phyloP scores from a whole-genome alignment of 2,888 invertebrate species.

The Lochmaea crataegi region DNA sequence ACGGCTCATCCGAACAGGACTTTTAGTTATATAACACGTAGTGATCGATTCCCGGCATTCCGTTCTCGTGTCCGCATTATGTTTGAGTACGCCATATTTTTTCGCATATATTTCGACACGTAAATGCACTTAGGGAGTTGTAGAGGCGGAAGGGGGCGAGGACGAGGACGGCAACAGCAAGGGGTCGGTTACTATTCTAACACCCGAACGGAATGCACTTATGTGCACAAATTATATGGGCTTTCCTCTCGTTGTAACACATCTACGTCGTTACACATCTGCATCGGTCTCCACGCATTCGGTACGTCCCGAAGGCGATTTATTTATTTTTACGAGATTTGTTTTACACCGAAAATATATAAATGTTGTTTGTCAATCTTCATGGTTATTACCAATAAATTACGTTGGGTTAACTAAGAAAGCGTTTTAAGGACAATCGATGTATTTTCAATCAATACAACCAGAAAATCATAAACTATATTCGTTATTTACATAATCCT shows the following conservation, averaged over 20 bases:
- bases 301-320: conserved; percentile 15
- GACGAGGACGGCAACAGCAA: conserved; percentile 55
- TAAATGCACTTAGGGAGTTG: conserved; percentile 66
- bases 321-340: not conserved
- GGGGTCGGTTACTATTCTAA: conserved; percentile 41
- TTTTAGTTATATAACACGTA: conserved; percentile 43
- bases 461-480: not conserved
- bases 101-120: conserved; percentile 64
- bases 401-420: no score
- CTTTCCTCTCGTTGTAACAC: conserved; percentile 18
- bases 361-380: no score
- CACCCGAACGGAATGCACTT: conserved; percentile 65
- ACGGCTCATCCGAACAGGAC: conserved; percentile 45
- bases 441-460: no score
- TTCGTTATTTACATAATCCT: not conserved
- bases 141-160: conserved; percentile 1
- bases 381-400: no score
- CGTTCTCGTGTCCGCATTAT: conserved; percentile 61
- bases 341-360: not conserved
- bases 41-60: conserved; percentile 62
- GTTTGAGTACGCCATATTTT: conserved; percentile 63
- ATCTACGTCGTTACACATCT: conserved; percentile 38
- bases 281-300: conserved; percentile 53
- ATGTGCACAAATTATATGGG: conserved; percentile 48
- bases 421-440: no score